Percentiles rank a stretch among this genome's conserved stretches.
Conservation (phyloP, 2,113 vertebrate species). For the Lepus timidus region DNA sequence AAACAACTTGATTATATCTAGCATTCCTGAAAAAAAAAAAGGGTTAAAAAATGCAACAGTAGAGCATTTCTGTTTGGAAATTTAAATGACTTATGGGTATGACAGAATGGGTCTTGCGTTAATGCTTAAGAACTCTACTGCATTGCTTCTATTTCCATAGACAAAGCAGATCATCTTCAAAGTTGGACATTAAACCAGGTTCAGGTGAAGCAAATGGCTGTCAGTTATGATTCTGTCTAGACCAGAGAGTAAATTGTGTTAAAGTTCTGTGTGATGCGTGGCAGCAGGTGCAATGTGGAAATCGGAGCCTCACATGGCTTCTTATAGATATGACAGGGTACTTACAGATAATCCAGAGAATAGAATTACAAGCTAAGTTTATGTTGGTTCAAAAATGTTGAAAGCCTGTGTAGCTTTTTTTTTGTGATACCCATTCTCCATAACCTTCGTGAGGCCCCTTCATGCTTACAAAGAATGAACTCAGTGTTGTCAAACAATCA, state of each 20-base stretch:
- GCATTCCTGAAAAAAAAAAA: background rate
- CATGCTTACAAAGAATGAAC: background rate
- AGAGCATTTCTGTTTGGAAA: conserved; percentile 37
- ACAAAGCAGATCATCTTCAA: background rate
- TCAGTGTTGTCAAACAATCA: background rate
- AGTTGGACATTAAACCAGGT: background rate
- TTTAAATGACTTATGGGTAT: background rate
- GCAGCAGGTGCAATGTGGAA: conserved; percentile 2
- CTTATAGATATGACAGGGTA: background rate
- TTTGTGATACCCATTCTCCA: no score
- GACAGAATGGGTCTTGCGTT: background rate
- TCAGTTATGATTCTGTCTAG: background rate
- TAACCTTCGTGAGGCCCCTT: no score
- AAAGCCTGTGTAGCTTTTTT: no score
- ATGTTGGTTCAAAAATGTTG: no score
- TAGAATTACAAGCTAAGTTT: no score
- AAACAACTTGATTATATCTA: background rate
- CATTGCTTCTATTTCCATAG: background rate
- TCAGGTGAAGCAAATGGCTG: background rate
- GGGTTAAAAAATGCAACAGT: background rate
- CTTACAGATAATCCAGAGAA: background rate
- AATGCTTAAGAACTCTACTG: background rate
- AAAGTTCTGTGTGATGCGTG: background rate
- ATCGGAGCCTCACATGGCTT: background rate
- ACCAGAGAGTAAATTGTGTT: background rate